Base-by-base conservation (phyloP, 2,797 vertebrate species). In the Siniperca obscura region DNA sequence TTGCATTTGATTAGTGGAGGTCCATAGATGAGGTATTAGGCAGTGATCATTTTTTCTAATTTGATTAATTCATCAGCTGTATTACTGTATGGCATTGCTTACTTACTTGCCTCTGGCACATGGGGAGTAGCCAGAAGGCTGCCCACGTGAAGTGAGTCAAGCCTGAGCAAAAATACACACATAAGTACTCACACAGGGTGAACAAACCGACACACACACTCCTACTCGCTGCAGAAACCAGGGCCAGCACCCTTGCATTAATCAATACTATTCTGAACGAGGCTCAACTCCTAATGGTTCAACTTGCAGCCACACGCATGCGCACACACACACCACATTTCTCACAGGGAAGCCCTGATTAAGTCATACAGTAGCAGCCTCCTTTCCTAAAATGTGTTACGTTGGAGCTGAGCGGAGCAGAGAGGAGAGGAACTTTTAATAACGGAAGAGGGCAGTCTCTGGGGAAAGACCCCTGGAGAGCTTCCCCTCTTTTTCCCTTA, bases 261-360 rank as follows among this genome's bases (percentile, higher is more conserved):
- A 93, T 93, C 91, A 92, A 90, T 86, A 89, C 80, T 27, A 64
- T 71, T 78, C 76, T 62, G 81, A 85, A 86, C 44, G 5, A 85
- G 66, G 73, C 50, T 76, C 59, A 53, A 62, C 50, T 83, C 66
- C 66, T 22, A 68, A 72, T 8, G 40, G 73, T 78, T 80, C 73
- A 55, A 56, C 61, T 50, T 11, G 56, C 83, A 80, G 53, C n/a
- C 82, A 25, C 52, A 22, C 48, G 11, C 82, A 74, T 53, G 56
- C 62, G 48, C 19, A 7, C 70, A 42, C 69, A 30, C 62, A 27
- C 61, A 61, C 34, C 70, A 70, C 89, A 90, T 88, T 75, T 72
- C 77, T 91, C 85, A 87, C 76, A 94, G 92, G 90, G 90, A 93
- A 92, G 92, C 87, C 92, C 92, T 90, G 90, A 92, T 94, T 93